Conservation (phyloP, 2,888 invertebrate genomes). For the Metallyticus violacea region DNA sequence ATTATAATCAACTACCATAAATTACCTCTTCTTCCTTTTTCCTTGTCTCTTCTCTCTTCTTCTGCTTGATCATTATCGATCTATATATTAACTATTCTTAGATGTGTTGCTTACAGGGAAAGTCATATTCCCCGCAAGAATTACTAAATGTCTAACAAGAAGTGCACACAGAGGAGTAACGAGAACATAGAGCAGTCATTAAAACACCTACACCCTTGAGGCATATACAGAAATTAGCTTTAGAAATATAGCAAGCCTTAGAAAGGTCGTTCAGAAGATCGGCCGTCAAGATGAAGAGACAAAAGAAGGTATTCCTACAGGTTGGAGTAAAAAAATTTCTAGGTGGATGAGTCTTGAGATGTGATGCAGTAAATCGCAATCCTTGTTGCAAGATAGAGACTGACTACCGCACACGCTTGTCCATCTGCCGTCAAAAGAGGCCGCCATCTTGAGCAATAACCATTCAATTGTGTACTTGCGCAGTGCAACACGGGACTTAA, state of each 20-base stretch:
- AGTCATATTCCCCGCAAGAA: neutral
- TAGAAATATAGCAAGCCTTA: neutral
- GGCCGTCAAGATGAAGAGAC: neutral
- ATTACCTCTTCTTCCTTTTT: too few relatives aligned
- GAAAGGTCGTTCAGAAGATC: too few relatives aligned
- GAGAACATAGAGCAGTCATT: neutral
- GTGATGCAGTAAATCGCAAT: neutral
- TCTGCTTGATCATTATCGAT: neutral
- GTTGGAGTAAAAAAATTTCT: neutral
- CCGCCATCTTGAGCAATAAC: neutral
- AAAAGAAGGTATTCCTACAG: neutral
- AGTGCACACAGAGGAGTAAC: neutral
- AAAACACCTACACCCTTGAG: neutral
- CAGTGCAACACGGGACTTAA: neutral
- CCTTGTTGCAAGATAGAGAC: too few relatives aligned
- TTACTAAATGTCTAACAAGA: neutral
- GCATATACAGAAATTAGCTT: neutral
- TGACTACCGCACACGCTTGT: neutral
- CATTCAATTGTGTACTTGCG: neutral
- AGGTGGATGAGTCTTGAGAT: neutral
- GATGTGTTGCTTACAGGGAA: neutral
- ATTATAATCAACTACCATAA: too few relatives aligned
- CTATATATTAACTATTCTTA: neutral
- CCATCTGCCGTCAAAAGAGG: neutral
- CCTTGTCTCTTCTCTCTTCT: neutral